Percentiles rank a stretch among this genome's conserved stretches.
phyloP scores from a whole-genome alignment of 35 echinoderm and acorn worm species.

The Heliocidaris erythrogramma region DNA sequence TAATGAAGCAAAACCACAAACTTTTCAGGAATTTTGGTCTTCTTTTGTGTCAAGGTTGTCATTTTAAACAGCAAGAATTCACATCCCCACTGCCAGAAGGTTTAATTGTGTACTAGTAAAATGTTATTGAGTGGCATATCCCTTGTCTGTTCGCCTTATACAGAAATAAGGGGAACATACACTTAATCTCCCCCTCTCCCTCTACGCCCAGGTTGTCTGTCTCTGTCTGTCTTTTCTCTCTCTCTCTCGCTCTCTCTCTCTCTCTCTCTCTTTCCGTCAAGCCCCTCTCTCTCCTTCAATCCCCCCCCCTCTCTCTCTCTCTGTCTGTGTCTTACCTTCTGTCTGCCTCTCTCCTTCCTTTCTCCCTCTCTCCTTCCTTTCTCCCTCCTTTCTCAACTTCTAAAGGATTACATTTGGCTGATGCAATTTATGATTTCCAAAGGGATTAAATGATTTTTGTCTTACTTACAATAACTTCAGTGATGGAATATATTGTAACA shows the following conservation, averaged over 20 bases:
- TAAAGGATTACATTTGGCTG: no score
- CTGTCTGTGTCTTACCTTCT: not conserved
- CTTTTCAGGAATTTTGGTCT: not conserved
- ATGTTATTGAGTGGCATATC: not conserved
- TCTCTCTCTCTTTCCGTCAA: no score
- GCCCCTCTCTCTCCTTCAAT: no score
- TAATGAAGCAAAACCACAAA: slow-evolving; percentile 12
- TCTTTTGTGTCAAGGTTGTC: not conserved
- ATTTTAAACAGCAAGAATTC: not conserved
- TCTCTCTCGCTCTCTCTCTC: no score
- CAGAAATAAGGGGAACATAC: not conserved
- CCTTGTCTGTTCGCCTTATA: not conserved
- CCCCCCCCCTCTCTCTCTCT: no score
- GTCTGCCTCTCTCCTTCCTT: no score
- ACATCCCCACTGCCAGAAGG: not conserved
- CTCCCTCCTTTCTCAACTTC: no score
- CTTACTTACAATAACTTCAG: no score
- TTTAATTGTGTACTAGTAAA: not conserved
- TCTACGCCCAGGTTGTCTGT: not conserved
- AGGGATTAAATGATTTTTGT: no score
- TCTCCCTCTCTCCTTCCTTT: no score
- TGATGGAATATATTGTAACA: no score
- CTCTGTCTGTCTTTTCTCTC: not conserved
- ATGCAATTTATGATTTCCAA: no score
- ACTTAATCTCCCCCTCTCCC: not conserved